Conservation (phyloP, 2,888 invertebrate species). For the Nomada flava region DNA sequence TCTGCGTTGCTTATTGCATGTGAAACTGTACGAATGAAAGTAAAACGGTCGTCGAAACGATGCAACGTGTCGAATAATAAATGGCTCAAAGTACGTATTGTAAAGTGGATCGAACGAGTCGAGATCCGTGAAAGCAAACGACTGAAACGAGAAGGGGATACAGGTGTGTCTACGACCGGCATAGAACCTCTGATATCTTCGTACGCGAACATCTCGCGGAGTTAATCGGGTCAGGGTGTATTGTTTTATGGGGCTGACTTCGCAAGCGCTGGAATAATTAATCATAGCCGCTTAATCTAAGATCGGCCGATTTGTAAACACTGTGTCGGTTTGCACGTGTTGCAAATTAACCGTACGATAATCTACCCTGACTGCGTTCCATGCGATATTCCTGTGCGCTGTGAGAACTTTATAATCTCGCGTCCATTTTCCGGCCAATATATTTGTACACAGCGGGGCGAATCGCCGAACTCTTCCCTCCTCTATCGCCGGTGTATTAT, state of each 20-base stretch:
- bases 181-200: background rate
- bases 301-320: constrained; percentile 68
- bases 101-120: background rate
- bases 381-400: constrained; percentile 11
- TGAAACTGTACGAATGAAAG: constrained; percentile 24
- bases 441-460: background rate
- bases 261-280: constrained; percentile 63
- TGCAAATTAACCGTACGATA: constrained; percentile 56
- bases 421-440: constrained; percentile 26
- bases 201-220: constrained; percentile 10
- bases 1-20: constrained; percentile 19
- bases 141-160: too few relatives aligned
- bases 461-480: background rate
- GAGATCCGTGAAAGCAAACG: too few relatives aligned
- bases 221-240: constrained; percentile 50
- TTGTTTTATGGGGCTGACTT: constrained; percentile 53
- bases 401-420: constrained; percentile 24
- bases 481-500: background rate
- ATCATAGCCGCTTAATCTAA: constrained; percentile 64
- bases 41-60: constrained; percentile 32
- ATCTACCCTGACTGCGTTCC: constrained; percentile 52
- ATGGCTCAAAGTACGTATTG: background rate
- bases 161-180: background rate
- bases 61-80: constrained; percentile 14
- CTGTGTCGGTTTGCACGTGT: constrained; percentile 43